Percentiles rank a stretch among this genome's conserved stretches.
These are phyloP conservation scores for Cephalopachus bancanus DNA, from an alignment of 2,797 vertebrate species.

Conservation along the genomic window DNA sequence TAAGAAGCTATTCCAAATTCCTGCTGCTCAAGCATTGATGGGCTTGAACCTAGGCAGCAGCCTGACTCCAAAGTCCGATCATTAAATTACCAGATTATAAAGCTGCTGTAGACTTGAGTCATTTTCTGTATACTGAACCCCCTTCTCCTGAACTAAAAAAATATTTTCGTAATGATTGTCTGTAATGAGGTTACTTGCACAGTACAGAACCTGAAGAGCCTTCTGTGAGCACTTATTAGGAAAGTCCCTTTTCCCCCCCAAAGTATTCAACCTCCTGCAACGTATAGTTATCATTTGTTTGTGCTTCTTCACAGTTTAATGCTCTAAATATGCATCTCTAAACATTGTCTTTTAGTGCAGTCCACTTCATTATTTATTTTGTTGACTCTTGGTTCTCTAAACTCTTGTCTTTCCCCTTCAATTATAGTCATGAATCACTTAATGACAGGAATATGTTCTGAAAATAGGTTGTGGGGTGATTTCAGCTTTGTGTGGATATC, in stretches of 20 bases:
- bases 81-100: background rate
- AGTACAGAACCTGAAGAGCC: background rate
- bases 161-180: background rate
- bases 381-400: background rate
- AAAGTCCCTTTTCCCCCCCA: background rate
- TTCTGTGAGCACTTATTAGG: fast-evolving
- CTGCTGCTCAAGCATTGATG: background rate
- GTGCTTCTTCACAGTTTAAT: background rate
- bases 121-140: background rate
- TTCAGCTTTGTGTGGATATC: background rate
- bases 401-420: background rate
- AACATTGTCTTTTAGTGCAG: background rate
- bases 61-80: background rate
- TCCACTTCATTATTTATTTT: background rate
- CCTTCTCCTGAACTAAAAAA: background rate
- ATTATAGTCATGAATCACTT: background rate
- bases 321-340: background rate
- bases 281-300: background rate
- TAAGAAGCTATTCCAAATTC: background rate
- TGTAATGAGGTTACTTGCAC: background rate
- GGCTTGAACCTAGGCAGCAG: background rate
- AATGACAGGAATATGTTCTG: background rate
- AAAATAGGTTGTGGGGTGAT: background rate
- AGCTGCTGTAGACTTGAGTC: background rate
- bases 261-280: background rate